Evolutionary conservation across 1,140 invertebrate species (phyloP), one percentile per base, ranked within the genome.

Genomic region (Pygmarrhopalites habei): DNA sequence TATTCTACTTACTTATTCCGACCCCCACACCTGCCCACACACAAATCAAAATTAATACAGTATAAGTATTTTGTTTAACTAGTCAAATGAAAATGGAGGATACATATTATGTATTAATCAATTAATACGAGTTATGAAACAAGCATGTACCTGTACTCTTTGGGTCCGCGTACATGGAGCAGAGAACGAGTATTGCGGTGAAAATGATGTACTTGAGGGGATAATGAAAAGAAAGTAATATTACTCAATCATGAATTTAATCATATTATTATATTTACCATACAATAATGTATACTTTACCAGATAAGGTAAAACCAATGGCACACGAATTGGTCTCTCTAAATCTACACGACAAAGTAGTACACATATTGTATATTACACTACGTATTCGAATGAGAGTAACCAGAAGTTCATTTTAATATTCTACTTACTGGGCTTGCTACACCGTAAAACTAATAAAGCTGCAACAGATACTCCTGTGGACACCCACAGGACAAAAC

Each of bases 321-420:
- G 80, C 1, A 93, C 89, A 75, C 82, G 84, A 43, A 94, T 92
- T 0, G 92, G 92, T 61, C 92, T 77, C 0, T 82, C 78, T 59
- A 88, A 75, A 65, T 92, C n/a, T n/a, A n/a, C n/a, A n/a, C n/a
- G n/a, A n/a, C n/a, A n/a, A n/a, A n/a, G n/a, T n/a, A n/a, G n/a
- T n/a, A n/a, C n/a, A n/a, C n/a, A n/a, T n/a, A n/a, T n/a, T n/a
- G n/a, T n/a, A n/a, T n/a, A n/a, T n/a, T n/a, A n/a, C n/a, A n/a
- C n/a, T n/a, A n/a, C n/a, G n/a, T n/a, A n/a, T n/a, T n/a, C n/a
- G n/a, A n/a, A n/a, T n/a, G n/a, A n/a, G n/a, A n/a, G n/a, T n/a
- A n/a, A n/a, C n/a, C n/a, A n/a, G n/a, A n/a, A n/a, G n/a, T n/a
- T n/a, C n/a, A n/a, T n/a, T n/a, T n/a, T n/a, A n/a, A n/a, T n/a